These are phyloP conservation scores for Dromius quadrimaculatus DNA, from an alignment of 2,888 invertebrate genomes.

Conservation along the genomic window DNA sequence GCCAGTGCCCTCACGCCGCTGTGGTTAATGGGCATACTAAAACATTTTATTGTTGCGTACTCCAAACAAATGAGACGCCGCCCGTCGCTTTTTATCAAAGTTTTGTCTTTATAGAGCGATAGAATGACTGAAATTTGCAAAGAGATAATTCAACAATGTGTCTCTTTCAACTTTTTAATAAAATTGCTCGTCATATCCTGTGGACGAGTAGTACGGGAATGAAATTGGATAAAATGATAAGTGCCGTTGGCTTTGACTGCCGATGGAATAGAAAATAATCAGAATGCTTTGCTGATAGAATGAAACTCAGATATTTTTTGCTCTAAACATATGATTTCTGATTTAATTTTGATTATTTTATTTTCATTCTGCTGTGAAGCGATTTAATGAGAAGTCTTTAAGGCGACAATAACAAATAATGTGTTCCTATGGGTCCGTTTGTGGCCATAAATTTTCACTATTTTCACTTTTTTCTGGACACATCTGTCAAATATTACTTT, in stretches of 20 bases:
- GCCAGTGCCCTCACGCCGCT: conserved; percentile 56
- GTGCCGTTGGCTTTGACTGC: conserved; percentile 10
- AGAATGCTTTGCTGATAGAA: conserved; percentile 7
- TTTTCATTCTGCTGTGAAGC: too few relatives aligned
- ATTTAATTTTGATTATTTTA: too few relatives aligned
- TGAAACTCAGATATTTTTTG: too few relatives aligned
- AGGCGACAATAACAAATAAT: too few relatives aligned
- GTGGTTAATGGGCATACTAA: conserved; percentile 59
- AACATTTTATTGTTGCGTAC: conserved; percentile 60
- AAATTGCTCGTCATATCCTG: conserved; percentile 9
- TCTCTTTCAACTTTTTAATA: conserved; percentile 39
- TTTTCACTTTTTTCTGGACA: too few relatives aligned
- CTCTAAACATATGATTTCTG: too few relatives aligned
- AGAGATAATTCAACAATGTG: conserved; percentile 41
- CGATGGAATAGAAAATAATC: background rate
- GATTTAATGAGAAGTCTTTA: too few relatives aligned
- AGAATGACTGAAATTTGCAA: conserved; percentile 54
- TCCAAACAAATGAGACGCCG: conserved; percentile 59
- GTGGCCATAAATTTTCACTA: too few relatives aligned
- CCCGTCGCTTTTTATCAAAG: conserved; percentile 57
- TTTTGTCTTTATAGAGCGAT: conserved; percentile 59
- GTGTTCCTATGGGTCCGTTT: too few relatives aligned
- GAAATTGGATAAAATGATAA: background rate
- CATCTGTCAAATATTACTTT: too few relatives aligned
- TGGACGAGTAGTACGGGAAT: background rate